Evolutionary conservation across 2,113 vertebrate genomes (phyloP), one percentile per base, ranked within the genome.

Genomic region (Phrynocephalus versicolor): DNA sequence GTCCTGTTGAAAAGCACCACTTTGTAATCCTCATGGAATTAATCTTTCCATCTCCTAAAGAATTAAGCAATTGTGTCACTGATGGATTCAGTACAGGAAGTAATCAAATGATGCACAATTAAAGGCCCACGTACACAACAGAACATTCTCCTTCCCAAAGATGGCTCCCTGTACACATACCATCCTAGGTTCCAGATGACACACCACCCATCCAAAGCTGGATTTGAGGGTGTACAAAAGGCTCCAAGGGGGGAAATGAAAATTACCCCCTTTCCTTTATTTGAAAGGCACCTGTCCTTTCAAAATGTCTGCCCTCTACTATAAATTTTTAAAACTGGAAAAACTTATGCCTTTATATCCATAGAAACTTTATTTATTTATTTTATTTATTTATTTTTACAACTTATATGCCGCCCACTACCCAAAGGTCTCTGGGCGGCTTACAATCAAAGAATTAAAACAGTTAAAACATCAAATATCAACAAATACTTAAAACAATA

Each of bases 11-110:
- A 60, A 39, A 14, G 58, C 27, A 64, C 65, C 37, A 62, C 58
- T 39, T 79, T 57, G 37, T 23, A 64, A 58, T 39, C 58, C 35
- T 37, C 5, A 41, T 39, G 18, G 30, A 76, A 13, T 58, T 83
- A 84, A 10, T 10, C 2, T 81, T 65, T 27, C 82, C 76, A 88
- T 84, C 62, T 1, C 80, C n/a, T 60, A 57, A 85, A 85, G 21
- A 76, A 6, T 88, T 87, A 84, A 70, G 6, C 1, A 30, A 27
- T 67, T 65, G 9, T 37, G 55, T 30, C 55, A 33, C 23, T 37
- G 70, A 41, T 37, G 74, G 21, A 9, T 80, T 58, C 12, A 75
- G 33, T 33, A 80, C 35, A 80, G 19, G 39, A 23, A 67, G 39
- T 67, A 80, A 80, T 45, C 64, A 9, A 30, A 19, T 39, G 19